Evolutionary conservation across 1,140 invertebrate species (phyloP).

Genomic region (Aphidius ervi): DNA sequence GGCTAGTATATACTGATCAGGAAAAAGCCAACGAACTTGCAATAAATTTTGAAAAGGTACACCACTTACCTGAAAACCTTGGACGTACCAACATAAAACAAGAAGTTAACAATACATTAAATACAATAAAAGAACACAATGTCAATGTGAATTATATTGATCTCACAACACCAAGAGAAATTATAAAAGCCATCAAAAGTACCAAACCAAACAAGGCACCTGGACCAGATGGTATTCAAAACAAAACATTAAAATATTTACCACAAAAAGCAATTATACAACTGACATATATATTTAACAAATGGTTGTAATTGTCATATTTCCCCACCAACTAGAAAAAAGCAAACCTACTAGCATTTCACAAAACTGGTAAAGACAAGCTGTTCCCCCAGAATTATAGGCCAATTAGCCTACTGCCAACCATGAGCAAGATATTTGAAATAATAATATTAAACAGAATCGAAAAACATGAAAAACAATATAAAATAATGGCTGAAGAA

Average conservation of each 20-base stretch:
- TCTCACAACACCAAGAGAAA: background rate
- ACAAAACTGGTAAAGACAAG: constrained; percentile 42
- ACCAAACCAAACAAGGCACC: constrained; percentile 31
- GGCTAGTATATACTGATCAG: constrained; percentile 3
- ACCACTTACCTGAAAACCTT: constrained; percentile 14
- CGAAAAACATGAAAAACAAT: constrained; percentile 12
- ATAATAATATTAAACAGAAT: constrained; percentile 30
- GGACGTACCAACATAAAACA: background rate
- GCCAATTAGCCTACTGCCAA: constrained; percentile 37
- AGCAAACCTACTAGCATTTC: constrained; percentile 26
- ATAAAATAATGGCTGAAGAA: constrained; percentile 18
- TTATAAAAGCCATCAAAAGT: constrained; percentile 6
- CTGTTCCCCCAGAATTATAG: constrained; percentile 35
- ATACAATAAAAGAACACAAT: background rate
- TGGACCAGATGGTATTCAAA: constrained; percentile 28
- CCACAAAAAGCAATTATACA: constrained; percentile 25
- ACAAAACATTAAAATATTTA: constrained; percentile 29
- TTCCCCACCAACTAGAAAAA: constrained; percentile 34
- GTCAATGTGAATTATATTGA: background rate
- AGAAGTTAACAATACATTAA: background rate
- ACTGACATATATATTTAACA: constrained; percentile 31
- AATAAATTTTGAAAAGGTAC: constrained; percentile 11
- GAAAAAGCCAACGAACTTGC: constrained; percentile 16
- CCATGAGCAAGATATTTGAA: constrained; percentile 36
- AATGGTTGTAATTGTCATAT: constrained; percentile 21